Evolutionary conservation across 2,888 invertebrate genomes (phyloP).

Genomic region (Eulithis testata): DNA sequence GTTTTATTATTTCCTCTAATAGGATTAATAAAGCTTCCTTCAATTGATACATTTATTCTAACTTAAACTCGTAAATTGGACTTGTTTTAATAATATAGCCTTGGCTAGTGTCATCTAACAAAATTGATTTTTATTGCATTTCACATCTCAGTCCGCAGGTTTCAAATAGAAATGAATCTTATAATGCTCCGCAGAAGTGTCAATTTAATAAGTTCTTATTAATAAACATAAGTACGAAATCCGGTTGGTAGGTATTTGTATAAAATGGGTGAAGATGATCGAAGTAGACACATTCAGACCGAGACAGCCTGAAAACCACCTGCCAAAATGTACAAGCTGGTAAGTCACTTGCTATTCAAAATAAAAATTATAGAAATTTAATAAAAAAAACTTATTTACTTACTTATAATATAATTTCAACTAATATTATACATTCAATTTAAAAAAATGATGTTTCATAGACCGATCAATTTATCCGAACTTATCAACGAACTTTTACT

Average conservation of each 20-base stretch:
- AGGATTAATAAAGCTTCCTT: slow-evolving; percentile 22
- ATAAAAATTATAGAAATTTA: too few relatives aligned
- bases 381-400: too few relatives aligned
- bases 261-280: slow-evolving; percentile 44
- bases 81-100: slow-evolving; percentile 43
- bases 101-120: slow-evolving; percentile 41
- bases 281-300: slow-evolving; percentile 45
- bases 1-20: slow-evolving; percentile 19
- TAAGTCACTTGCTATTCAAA: slow-evolving; percentile 29
- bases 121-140: slow-evolving; percentile 49
- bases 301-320: slow-evolving; percentile 44
- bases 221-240: slow-evolving; percentile 36
- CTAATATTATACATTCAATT: too few relatives aligned
- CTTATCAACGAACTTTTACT: too few relatives aligned
- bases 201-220: slow-evolving; percentile 37
- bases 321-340: slow-evolving; percentile 48
- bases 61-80: slow-evolving; percentile 39
- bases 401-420: too few relatives aligned
- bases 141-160: slow-evolving; percentile 35
- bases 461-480: too few relatives aligned
- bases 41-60: slow-evolving; percentile 29
- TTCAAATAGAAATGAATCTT: slow-evolving; percentile 43
- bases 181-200: slow-evolving; percentile 39
- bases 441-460: too few relatives aligned
- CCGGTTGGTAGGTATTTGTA: slow-evolving; percentile 46